Conservation (phyloP, 2,797 vertebrate genomes). For the Catostomus latipinnis region DNA sequence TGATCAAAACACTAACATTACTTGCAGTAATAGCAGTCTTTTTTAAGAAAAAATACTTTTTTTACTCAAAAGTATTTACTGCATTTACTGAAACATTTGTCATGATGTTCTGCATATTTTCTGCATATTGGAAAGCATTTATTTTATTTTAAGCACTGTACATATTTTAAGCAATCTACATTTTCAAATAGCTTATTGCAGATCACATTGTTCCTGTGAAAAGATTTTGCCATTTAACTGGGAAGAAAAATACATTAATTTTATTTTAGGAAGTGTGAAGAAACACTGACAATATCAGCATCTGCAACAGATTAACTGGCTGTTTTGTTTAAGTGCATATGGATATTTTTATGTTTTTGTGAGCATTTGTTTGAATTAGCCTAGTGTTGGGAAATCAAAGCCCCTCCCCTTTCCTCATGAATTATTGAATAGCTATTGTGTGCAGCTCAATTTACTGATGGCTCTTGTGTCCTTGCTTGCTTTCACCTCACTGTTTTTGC, state of each 20-base stretch:
- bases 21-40: background rate
- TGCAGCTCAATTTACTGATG: background rate
- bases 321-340: constrained; percentile 10
- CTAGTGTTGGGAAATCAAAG: background rate
- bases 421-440: constrained; percentile 5
- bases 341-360: background rate
- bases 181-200: no score
- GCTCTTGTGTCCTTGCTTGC: background rate
- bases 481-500: constrained; percentile 13
- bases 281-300: background rate
- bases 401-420: constrained; percentile 14
- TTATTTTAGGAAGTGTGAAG: background rate
- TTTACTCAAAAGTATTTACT: background rate
- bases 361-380: background rate
- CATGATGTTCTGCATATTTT: background rate
- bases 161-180: no score
- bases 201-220: no score
- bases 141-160: background rate
- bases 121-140: background rate
- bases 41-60: background rate
- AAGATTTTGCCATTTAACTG: background rate
- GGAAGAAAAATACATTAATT: background rate
- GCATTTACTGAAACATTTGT: background rate
- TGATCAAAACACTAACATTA: background rate
- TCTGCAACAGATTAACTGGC: background rate